Evolutionary conservation across 2,888 invertebrate species (phyloP), one percentile per base, ranked within the genome.

Genomic region (Orthosia gracilis): DNA sequence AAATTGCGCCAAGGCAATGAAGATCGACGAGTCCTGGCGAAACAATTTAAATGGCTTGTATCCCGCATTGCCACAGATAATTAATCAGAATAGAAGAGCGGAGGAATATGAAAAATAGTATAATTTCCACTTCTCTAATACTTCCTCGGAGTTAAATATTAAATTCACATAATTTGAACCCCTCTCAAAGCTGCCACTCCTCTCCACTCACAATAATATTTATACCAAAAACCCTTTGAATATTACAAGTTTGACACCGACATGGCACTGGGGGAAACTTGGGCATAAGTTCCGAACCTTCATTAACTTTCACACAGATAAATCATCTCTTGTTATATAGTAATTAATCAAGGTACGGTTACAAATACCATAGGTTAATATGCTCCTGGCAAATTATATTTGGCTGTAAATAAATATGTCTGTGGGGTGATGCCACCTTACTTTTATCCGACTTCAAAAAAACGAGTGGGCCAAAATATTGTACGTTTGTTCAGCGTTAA

Each of bases 231-330:
- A 55, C 26, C 57, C 26, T 50, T 49, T 61, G 23, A 64, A 70
- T 58, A 70, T 70, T 31, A 73, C 54, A 78, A 76, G 63, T 81
- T 78, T 84, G 84, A 75, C 78, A 74, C 31, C 58, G 69, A 67
- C 66, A 73, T 76, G 74, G 73, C 72, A 69, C 69, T 57, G 40
- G 23, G 52, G 73, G 58, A 72, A 76, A 69, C 69, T 80, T 75
- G 12, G 15, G 31, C n/a, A 40, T 52, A 70, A 76, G 50, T 70
- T 73, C 18, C 49, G 54, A 83, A 78, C 59, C 59, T 75, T 74
- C 69, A 26, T 17, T 45, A 70, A 72, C 47, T 83, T 76, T 66
- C 58, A 18, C 45, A 62, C 63, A 59, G 72, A 77, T 80, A 73
- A 71, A 73, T 82, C 58, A 75, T 71, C n/a, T n/a, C 58, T 55